Base-by-base conservation (phyloP, 2,888 invertebrate species). In the Steinernema hermaphroditum region DNA sequence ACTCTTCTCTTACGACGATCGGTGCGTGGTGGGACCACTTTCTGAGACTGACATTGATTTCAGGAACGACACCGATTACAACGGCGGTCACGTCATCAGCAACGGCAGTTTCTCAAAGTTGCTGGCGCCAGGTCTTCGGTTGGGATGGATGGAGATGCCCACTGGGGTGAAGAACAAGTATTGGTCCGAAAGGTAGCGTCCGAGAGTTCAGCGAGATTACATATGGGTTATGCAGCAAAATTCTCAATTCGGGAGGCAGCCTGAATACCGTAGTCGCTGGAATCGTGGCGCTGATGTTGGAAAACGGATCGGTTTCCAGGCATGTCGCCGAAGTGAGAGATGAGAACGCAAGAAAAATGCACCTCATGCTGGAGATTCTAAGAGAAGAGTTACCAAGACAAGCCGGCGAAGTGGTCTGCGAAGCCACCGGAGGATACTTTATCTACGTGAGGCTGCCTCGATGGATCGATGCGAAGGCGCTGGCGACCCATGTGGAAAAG, bases 61-160 rank as follows among this genome's bases (percentile, higher is more conserved):
- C 72, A 87, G 87, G 57, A 71, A 82, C 27, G 86, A 87, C 76
- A 73, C 80, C 19, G 85, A 87, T 37, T 87, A 83, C 75, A 73
- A 79, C 73, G 90, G 91, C 0, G 76, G 76, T 6, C 88, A 90
- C 84, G 89, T 91, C 2, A 88, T 91, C 44, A 91, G 91, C 0
- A 91, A 91, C 83, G 90, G 91, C 29, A 89, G 90, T 0, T 91
- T 91, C 85, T 91, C 91, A 0, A 91, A 91, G 87, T 89, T 91
- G 69, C 84, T 91, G 72, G 90, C 90, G 0, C 91, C 91, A 0
- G 91, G 90, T 0, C 81, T 91, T 19, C 88, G 91, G n/a, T 83
- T 91, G n/a, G 91, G 91, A 1, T 91, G 91, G 91, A 86, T 91
- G 29, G 91, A 91, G 83, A 88, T 89, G 24, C 88, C 90, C 1